Base-by-base conservation (phyloP, 64 coral and sea anemone species). In the Acropora tenuis region DNA sequence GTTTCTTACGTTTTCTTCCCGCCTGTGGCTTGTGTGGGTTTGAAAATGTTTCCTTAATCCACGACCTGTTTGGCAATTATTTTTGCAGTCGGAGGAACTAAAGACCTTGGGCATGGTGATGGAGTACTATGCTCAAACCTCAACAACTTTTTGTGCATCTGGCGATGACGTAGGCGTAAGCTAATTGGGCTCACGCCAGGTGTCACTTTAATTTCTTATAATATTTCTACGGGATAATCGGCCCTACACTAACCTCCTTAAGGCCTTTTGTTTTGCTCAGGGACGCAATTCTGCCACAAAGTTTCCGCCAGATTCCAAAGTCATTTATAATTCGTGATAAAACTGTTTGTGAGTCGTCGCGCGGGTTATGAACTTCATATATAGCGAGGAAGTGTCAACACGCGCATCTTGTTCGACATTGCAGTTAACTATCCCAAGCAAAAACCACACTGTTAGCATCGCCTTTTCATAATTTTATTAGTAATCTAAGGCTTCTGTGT, bases 141-240 rank as follows among this genome's bases (percentile, higher is more conserved):
- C n/a, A n/a, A n/a, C n/a, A n/a, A n/a, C n/a, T n/a, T n/a, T n/a
- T n/a, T n/a, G n/a, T n/a, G n/a, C n/a, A n/a, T n/a, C n/a, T n/a
- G n/a, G n/a, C n/a, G n/a, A n/a, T n/a, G n/a, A n/a, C n/a, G n/a
- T n/a, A n/a, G n/a, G n/a, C n/a, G n/a, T n/a, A n/a, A n/a, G n/a
- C n/a, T n/a, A n/a, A n/a, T n/a, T n/a, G n/a, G n/a, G n/a, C n/a
- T 66, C 17, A 58, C 72, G 73, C 73, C 11, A 76, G 71, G 69
- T 88, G 71, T 44, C 86, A 57, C 86, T 88, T 88, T 40, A 77
- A 88, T n/a, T 88, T 88, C 72, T 73, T 18, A 88, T 76, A 77
- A 75, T 88, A 88, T 77, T 88, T 76, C 16, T 57, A 76, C 77
- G 66, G 52, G 86, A 41, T 88, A 8, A 76, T 43, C 2, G 58